Percentiles rank a stretch among this genome's conserved stretches.
phyloP scores from a whole-genome alignment of 2,113 vertebrate species.

The Rhinoderma darwinii region DNA sequence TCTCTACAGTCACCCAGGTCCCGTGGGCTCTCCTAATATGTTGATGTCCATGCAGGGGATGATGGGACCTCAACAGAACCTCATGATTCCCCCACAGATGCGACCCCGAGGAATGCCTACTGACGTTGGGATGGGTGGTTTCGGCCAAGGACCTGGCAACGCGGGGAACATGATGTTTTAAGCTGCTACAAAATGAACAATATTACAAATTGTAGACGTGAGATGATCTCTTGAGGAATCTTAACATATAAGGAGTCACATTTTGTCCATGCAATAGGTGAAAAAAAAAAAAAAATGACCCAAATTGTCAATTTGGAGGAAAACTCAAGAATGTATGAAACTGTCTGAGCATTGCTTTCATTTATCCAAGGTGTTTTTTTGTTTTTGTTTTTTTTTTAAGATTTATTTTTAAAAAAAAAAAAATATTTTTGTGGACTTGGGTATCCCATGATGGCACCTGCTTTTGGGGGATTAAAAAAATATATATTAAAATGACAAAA shows the following conservation, averaged over 20 bases:
- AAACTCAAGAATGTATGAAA: constrained; percentile 82
- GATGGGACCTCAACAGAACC: constrained; percentile 97
- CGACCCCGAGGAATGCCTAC: constrained; percentile 91
- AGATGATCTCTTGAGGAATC: constrained; percentile 78
- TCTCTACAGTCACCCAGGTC: constrained; percentile 90
- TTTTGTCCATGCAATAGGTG: constrained; percentile 79
- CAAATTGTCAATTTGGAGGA: constrained; percentile 74
- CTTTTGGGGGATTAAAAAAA: constrained; percentile 23
- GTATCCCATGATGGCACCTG: constrained; percentile 58
- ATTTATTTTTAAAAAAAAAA: constrained; percentile 88
- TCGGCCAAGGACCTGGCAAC: constrained; percentile 96
- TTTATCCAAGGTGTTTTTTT: constrained; percentile 78
- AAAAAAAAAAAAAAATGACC: constrained; percentile 70
- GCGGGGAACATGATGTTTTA: constrained; percentile 98
- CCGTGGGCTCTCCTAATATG: constrained; percentile 96
- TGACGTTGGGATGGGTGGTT: constrained; percentile 95
- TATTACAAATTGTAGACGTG: constrained; percentile 76
- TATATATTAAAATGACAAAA: constrained; percentile 55
- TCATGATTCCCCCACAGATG: constrained; percentile 99
- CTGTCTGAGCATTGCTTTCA: constrained; percentile 75
- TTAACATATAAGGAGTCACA: constrained; percentile 71
- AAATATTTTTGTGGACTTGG: constrained; percentile 85
- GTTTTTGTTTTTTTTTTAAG: constrained; percentile 82
- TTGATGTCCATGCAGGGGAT: constrained; percentile 99
- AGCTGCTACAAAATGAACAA: constrained; percentile 82